Evolutionary conservation across 2,888 invertebrate genomes (phyloP), one percentile per base, ranked within the genome.

Genomic region (Nomada lathburiana): DNA sequence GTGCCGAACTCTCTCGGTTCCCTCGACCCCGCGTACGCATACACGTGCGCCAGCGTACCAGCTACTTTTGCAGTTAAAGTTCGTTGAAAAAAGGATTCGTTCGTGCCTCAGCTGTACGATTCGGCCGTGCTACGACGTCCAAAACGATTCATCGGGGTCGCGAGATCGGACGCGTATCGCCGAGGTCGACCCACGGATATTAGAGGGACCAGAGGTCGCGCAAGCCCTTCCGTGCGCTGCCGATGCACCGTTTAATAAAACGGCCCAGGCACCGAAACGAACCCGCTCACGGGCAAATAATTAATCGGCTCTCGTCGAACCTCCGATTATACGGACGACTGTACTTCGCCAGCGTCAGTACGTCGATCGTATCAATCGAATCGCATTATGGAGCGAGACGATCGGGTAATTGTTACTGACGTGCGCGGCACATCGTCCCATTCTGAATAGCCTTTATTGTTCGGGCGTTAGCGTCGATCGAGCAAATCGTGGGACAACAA

Each of bases 181-280:
- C 62, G 23, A n/a, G 50, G 55, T 7, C 50, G 50, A 20, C 50
- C n/a, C n/a, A 16, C 18, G 3, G 67, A 44, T 26, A 75, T 62
- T 20, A 68, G 75, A 67, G 59, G n/a, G n/a, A n/a, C n/a, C n/a
- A 60, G 13, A 63, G 82, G 76, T 65, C 63, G 72, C 59, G 52
- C 68, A 63, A 67, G 18, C 47, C 71, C 16, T 60, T 65, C 71
- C 16, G 67, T 60, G 52, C 62, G 55, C 42, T 23, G 63, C 57
- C 20, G 76, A 71, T 55, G 81, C 71, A 52, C 42, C 78, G 63
- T 76, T 65, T 36, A 47, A 78, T 76, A 78, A 78, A 44, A 52
- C 50, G 18, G 5, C 52, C 52, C 55, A 44, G 60, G 60, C 36
- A 75, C 59, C 42, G 42, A 20, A 53, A 67, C 42, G 18, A 44